These are phyloP conservation scores for Lasioglossum lativentre DNA, from an alignment of 2,888 invertebrate genomes.

Conservation along the genomic window DNA sequence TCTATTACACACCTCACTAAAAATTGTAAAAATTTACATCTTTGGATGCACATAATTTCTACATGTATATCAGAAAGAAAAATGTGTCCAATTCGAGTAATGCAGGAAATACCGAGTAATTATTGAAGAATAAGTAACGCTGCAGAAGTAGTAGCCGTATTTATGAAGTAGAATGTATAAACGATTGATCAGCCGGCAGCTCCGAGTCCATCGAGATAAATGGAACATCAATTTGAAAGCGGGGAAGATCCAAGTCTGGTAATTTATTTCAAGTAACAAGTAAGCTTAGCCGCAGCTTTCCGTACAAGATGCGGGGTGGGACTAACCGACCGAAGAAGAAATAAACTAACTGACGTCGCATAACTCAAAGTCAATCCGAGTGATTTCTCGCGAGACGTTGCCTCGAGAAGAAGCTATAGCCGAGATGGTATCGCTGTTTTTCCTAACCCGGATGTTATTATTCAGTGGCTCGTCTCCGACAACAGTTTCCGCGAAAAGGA, in stretches of 20 bases:
- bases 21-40: neutral
- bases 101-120: neutral
- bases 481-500: conserved; percentile 41
- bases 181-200: neutral
- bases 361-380: conserved; percentile 38
- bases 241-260: neutral
- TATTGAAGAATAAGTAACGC: neutral
- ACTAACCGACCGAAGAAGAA: neutral
- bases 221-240: conserved; percentile 16
- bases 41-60: neutral
- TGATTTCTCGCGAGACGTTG: conserved; percentile 20
- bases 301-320: neutral
- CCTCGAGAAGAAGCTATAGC: conserved; percentile 22
- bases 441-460: conserved; percentile 38
- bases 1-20: neutral
- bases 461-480: conserved; percentile 39
- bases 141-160: neutral
- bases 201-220: conserved; percentile 7
- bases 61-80: neutral
- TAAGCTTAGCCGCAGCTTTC: neutral
- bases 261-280: conserved; percentile 21
- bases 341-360: conserved; percentile 18
- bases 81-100: neutral
- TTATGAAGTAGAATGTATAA: conserved; percentile 21
- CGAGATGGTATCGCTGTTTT: conserved; percentile 32